Conservation (phyloP, 2,888 invertebrate species). For the Argyra leucocephala region DNA sequence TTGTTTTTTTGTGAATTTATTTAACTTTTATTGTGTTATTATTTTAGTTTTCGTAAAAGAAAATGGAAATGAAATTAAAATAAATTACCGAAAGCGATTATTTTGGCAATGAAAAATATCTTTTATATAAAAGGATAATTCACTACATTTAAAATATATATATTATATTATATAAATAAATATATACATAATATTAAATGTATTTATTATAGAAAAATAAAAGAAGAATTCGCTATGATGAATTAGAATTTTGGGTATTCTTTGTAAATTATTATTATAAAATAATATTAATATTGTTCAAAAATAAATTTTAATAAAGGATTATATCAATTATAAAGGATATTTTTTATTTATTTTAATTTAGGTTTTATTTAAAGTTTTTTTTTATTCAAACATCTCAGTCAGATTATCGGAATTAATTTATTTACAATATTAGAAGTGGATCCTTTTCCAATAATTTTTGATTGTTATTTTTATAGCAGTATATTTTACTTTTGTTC, state of each 20-base stretch:
- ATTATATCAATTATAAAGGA: background rate
- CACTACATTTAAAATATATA: too few species aligned
- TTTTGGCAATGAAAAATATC: too few species aligned
- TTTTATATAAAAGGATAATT: too few species aligned
- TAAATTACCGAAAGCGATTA: too few species aligned
- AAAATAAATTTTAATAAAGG: background rate
- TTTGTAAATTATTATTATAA: too few species aligned
- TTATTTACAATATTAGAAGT: background rate
- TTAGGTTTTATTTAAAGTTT: background rate
- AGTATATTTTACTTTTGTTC: too few species aligned
- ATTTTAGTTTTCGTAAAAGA: too few species aligned
- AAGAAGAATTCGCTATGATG: background rate
- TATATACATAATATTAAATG: background rate
- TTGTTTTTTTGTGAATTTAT: too few species aligned
- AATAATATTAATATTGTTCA: background rate
- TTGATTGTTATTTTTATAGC: background rate
- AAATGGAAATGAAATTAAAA: too few species aligned
- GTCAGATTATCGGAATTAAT: background rate
- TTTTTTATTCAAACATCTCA: background rate
- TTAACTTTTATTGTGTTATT: too few species aligned
- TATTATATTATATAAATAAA: too few species aligned
- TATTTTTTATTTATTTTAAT: conserved; percentile 1
- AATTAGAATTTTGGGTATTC: background rate
- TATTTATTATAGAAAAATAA: too few species aligned
- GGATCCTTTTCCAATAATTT: background rate